Conservation (phyloP, 2,797 vertebrate genomes). For the Hemitrygon akajei region DNA sequence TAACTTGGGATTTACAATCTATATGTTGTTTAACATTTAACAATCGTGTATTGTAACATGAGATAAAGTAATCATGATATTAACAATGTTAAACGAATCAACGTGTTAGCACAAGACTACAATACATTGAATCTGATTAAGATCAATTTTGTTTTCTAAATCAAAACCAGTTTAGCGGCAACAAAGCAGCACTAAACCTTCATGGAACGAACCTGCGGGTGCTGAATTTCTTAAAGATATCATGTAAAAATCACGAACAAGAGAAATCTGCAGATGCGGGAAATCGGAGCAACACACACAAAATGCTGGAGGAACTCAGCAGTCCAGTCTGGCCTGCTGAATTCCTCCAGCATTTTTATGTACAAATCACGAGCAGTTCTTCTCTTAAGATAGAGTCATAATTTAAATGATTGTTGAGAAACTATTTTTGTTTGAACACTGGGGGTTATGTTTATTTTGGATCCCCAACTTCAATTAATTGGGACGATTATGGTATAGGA, state of each 20-base stretch:
- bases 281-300: too few species aligned
- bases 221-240: too few species aligned
- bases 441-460: not conserved
- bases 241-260: too few species aligned
- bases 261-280: too few species aligned
- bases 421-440: not conserved
- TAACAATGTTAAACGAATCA: not conserved
- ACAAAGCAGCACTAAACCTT: not conserved
- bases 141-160: not conserved
- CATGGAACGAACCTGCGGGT: not conserved
- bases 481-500: too few species aligned
- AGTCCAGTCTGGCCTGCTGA: too few species aligned
- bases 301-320: too few species aligned
- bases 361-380: not conserved
- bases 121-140: not conserved
- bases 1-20: not conserved
- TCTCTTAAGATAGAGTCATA: too few species aligned
- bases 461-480: not conserved
- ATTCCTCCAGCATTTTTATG: not conserved
- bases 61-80: not conserved
- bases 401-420: not conserved
- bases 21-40: not conserved
- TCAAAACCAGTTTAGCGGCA: not conserved
- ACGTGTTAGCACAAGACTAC: not conserved
- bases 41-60: not conserved